A percentile compares a stretch with the other conserved stretches of the same genome.
Conservation (phyloP, 2,113 vertebrate genomes). For the Mormyrus lacerda region DNA sequence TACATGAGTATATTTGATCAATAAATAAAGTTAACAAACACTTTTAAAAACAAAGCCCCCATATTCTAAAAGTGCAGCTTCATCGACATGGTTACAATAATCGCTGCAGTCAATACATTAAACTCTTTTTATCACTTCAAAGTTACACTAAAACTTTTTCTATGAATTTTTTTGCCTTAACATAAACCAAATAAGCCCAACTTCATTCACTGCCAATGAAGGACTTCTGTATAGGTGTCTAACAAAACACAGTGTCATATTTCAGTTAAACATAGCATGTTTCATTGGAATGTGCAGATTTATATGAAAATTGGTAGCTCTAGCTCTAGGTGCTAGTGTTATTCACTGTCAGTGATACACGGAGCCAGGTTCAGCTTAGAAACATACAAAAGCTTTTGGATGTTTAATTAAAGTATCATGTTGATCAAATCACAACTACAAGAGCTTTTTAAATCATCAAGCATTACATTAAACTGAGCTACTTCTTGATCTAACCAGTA, state of each 20-base stretch:
- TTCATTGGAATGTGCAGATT: not conserved
- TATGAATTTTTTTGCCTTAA: not conserved
- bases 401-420: conserved; percentile 21
- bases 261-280: not conserved
- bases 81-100: not conserved
- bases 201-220: not conserved
- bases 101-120: not conserved
- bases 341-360: not conserved
- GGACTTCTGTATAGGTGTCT: not conserved
- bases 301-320: not conserved
- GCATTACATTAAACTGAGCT: not conserved
- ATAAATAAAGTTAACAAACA: not conserved
- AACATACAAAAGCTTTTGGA: not conserved
- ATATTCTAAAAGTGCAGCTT: not conserved
- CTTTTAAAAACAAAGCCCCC: not conserved
- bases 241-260: not conserved
- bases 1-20: not conserved
- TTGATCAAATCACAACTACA: not conserved
- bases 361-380: not conserved
- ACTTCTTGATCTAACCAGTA: not conserved
- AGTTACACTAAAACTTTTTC: not conserved
- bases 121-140: not conserved
- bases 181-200: not conserved
- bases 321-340: not conserved
- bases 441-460: conserved; percentile 34